These are phyloP conservation scores for Menidia beryllina DNA, from an alignment of 2,113 vertebrate genomes.

Conservation along the genomic window DNA sequence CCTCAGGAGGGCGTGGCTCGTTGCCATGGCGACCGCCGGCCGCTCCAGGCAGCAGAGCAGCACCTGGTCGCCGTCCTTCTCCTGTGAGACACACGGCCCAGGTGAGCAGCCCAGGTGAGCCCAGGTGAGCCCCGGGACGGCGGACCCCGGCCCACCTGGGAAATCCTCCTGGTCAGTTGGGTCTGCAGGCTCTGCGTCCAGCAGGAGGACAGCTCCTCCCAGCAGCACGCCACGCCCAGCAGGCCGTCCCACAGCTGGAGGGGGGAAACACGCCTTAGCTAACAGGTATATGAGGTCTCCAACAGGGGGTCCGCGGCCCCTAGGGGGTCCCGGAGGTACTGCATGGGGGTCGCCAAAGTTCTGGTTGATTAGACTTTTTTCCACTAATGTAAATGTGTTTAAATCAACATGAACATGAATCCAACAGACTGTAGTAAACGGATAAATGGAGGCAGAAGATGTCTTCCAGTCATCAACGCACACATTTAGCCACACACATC, in stretches of 20 bases:
- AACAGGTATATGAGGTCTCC: background rate
- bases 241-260: slow-evolving; percentile 78
- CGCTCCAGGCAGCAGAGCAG: slow-evolving; percentile 57
- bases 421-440: too few relatives aligned
- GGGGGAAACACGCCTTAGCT: background rate
- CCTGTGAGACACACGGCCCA: slow-evolving; percentile 55
- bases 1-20: slow-evolving; percentile 41
- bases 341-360: too few relatives aligned
- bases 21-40: background rate
- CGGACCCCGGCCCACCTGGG: slow-evolving; percentile 47
- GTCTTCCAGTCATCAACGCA: too few relatives aligned
- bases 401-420: too few relatives aligned
- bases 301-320: too few relatives aligned
- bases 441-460: too few relatives aligned
- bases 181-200: slow-evolving; percentile 63
- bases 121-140: background rate
- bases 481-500: too few relatives aligned
- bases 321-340: too few relatives aligned
- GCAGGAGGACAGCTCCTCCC: slow-evolving; percentile 48
- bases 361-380: too few relatives aligned
- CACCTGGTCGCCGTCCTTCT: slow-evolving; percentile 46
- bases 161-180: slow-evolving; percentile 73
- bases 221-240: slow-evolving; percentile 62
- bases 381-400: too few relatives aligned
- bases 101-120: background rate